A percentile compares a stretch with the other conserved stretches of the same genome.
These are phyloP conservation scores for Stercorarius parasiticus DNA, from an alignment of 2,113 vertebrate species.

Conservation along the genomic window DNA sequence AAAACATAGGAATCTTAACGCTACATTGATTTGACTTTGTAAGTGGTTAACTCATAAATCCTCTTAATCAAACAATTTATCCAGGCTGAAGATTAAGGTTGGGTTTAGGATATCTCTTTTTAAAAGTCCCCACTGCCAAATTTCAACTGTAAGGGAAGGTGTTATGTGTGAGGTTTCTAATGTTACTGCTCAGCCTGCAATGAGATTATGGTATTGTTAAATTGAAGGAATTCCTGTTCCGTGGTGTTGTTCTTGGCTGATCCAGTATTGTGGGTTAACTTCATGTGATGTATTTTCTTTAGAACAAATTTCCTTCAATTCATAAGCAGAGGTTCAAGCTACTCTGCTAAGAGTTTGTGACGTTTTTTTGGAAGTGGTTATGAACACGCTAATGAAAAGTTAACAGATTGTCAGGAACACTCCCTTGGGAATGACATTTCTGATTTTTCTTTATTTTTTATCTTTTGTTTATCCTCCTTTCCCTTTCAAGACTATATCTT, in stretches of 20 bases:
- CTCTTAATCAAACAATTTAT: background rate
- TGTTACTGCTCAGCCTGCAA: constrained; percentile 40
- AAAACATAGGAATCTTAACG: background rate
- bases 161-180: constrained; percentile 35
- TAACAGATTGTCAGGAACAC: constrained; percentile 40
- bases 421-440: constrained; percentile 34
- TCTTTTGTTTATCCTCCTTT: constrained; percentile 27
- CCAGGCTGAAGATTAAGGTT: background rate
- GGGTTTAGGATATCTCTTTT: background rate
- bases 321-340: constrained; percentile 70
- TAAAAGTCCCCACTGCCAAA: background rate
- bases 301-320: constrained; percentile 82
- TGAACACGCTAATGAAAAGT: constrained; percentile 1
- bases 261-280: constrained; percentile 68
- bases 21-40: background rate
- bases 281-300: constrained; percentile 77
- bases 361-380: constrained; percentile 49
- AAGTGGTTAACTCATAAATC: background rate
- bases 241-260: constrained; percentile 71
- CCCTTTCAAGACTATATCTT: background rate
- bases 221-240: constrained; percentile 73
- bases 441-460: constrained; percentile 47
- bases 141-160: constrained; percentile 46
- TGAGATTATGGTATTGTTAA: constrained; percentile 70
- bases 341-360: constrained; percentile 61